A percentile compares a stretch with the other conserved stretches of the same genome.
Conservation (phyloP, 1,140 invertebrate species). For the Pseudomyrmex sp. region DNA sequence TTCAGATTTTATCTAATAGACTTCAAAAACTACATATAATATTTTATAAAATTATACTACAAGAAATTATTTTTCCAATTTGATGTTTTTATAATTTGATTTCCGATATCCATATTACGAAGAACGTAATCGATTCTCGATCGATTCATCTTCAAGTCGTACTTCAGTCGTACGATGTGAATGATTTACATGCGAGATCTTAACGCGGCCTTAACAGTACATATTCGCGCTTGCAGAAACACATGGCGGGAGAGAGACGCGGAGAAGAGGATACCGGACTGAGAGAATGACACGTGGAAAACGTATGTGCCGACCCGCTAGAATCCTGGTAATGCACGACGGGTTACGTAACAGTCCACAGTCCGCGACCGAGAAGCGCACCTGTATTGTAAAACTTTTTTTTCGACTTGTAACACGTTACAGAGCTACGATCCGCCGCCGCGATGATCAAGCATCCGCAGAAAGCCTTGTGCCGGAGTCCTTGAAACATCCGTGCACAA, state of each 20-base stretch:
- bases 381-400: constrained; percentile 64
- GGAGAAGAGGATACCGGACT: not conserved
- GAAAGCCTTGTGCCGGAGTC: constrained; percentile 39
- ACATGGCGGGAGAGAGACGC: constrained; percentile 3
- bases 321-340: constrained; percentile 54
- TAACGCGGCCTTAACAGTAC: constrained; percentile 10
- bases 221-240: constrained; percentile 23
- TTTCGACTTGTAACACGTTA: constrained; percentile 54
- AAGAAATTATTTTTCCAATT: no score
- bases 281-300: constrained; percentile 32
- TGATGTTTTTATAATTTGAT: no score
- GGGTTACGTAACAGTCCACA: constrained; percentile 70
- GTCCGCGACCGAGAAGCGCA: constrained; percentile 63
- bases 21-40: no score
- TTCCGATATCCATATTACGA: not conserved
- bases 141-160: constrained; percentile 8
- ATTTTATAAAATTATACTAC: no score
- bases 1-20: no score
- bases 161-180: not conserved
- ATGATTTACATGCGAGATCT: not conserved
- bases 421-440: not conserved
- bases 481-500: constrained; percentile 35
- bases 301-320: constrained; percentile 27
- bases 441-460: constrained; percentile 33
- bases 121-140: not conserved